phyloP scores from a whole-genome alignment of 2,797 vertebrate genomes.

The Anolis apletophallus region DNA sequence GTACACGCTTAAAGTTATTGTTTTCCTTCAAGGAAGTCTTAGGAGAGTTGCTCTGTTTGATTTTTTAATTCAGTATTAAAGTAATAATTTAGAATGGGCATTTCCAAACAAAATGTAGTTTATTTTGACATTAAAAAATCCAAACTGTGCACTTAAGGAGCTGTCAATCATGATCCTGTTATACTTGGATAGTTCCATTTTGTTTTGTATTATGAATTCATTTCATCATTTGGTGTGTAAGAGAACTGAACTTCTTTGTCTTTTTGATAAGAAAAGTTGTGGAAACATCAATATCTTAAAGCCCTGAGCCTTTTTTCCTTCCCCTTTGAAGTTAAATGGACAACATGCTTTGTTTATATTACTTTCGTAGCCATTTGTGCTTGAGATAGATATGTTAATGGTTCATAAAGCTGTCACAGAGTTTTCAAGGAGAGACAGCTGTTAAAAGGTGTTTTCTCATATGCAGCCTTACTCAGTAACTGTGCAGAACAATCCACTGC shows the following conservation, averaged over 20 bases:
- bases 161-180: not conserved
- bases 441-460: not conserved
- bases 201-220: not conserved
- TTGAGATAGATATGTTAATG: not conserved
- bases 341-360: constrained; percentile 24
- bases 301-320: not conserved
- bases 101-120: not conserved
- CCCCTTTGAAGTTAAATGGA: constrained; percentile 18
- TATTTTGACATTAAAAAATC: not conserved
- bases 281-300: not conserved
- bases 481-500: constrained; percentile 15
- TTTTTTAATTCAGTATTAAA: not conserved
- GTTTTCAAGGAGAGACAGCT: constrained; percentile 30
- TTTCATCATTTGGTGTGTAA: not conserved
- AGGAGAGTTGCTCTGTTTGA: no score
- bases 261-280: not conserved
- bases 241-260: not conserved
- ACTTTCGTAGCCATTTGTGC: constrained; percentile 30
- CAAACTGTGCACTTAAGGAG: not conserved
- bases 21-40: not conserved
- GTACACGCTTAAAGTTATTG: not conserved
- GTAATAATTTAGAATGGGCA: not conserved
- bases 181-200: not conserved
- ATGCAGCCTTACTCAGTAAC: constrained; percentile 27
- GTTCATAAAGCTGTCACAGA: not conserved